phyloP scores from a whole-genome alignment of 2,888 invertebrate species.

The Sialis fuliginosa region DNA sequence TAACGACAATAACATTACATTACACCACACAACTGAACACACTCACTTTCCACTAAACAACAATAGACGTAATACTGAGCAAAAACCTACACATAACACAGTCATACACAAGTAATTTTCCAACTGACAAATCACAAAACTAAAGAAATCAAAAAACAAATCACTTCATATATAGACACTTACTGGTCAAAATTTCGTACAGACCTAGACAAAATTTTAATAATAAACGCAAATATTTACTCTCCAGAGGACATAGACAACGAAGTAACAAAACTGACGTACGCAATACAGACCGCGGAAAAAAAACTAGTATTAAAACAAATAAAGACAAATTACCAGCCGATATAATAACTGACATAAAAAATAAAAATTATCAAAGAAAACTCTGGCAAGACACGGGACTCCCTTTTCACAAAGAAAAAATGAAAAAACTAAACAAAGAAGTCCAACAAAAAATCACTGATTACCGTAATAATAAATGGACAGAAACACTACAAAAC shows the following conservation, averaged over 20 bases:
- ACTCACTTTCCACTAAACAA: too few relatives aligned
- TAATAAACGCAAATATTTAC: slow-evolving; percentile 2
- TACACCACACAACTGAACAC: too few relatives aligned
- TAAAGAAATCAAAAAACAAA: neutral
- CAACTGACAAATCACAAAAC: neutral
- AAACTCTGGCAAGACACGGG: neutral
- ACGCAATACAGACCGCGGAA: neutral
- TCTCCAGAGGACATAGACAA: neutral
- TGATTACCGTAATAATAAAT: slow-evolving; percentile 4
- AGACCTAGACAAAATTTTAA: slow-evolving; percentile 1
- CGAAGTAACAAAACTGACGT: neutral
- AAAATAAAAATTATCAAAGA: neutral
- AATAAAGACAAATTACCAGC: neutral
- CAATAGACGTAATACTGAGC: too few relatives aligned
- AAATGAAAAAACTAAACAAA: neutral
- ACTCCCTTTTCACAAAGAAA: neutral
- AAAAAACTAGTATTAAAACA: neutral
- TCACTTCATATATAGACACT: slow-evolving; percentile 3
- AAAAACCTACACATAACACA: slow-evolving; percentile 4
- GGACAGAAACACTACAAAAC: slow-evolving; percentile 7
- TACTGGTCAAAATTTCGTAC: slow-evolving; percentile 3
- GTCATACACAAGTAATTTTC: too few relatives aligned
- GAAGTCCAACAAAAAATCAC: neutral
- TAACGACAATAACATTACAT: too few relatives aligned
- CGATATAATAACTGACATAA: slow-evolving; percentile 1